Conservation (phyloP, 2,797 vertebrate species). For the Dipus sagitta region DNA sequence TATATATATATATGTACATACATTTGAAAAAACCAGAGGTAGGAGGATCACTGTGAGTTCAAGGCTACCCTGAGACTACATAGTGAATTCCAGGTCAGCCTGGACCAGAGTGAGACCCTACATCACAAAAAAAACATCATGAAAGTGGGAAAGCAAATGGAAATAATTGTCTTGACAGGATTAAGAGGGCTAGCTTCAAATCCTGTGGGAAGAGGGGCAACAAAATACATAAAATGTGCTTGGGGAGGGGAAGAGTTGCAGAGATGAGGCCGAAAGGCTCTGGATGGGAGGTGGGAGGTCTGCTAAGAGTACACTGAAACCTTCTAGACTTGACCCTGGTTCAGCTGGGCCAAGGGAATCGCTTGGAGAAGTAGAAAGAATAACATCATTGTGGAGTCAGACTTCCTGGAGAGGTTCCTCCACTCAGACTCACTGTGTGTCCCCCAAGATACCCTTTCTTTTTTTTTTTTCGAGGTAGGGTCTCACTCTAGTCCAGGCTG, state of each 20-base stretch:
- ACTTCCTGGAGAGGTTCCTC: neutral
- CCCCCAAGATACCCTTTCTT: slow-evolving; percentile 20
- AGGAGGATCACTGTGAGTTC: no score
- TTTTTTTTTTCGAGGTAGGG: no score
- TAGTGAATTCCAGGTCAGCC: no score
- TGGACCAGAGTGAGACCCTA: no score
- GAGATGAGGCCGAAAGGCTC: neutral
- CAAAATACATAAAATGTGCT: neutral
- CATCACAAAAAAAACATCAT: no score
- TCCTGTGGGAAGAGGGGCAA: neutral
- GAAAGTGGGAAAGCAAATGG: neutral
- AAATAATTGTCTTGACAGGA: neutral
- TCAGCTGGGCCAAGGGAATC: neutral
- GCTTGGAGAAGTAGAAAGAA: neutral
- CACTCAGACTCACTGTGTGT: slow-evolving; percentile 24
- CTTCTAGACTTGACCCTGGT: neutral
- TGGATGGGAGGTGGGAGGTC: neutral
- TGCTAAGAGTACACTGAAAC: slow-evolving; percentile 41
- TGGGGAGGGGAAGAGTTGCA: neutral
- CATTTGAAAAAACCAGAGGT: no score
- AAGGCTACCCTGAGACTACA: no score
- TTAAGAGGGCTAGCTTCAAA: neutral
- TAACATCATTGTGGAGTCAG: neutral
- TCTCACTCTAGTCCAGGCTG: no score
- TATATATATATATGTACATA: no score